Base-by-base conservation (phyloP, 2,113 vertebrate genomes). In the Syrrhaptes paradoxus region DNA sequence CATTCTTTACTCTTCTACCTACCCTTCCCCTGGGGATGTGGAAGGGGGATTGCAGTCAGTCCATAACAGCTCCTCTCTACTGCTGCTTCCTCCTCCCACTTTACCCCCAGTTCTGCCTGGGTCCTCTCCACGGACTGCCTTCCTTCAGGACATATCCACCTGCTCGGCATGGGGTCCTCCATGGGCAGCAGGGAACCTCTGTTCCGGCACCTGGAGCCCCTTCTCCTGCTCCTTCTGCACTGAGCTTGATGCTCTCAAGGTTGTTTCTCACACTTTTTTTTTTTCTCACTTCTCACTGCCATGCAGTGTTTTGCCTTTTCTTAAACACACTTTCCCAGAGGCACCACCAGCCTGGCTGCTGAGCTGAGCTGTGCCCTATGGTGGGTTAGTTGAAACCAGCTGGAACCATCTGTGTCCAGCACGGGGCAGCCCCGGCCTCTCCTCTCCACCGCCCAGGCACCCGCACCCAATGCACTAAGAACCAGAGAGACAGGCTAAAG, bases 21-120 rank as follows among this genome's bases (percentile, higher is more conserved):
- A 4, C 7, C 9, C 17, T 2, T 17, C 1, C 15, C 18, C 1
- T 0, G 4, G 4, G 19, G 10, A 14, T 25, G 43, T 12, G 32
- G 13, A 55, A 46, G 4, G 2, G 5, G 9, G 4, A 5, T 41
- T 13, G 41, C 41, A 41, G 41, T 41, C 41, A 41, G 41, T 41
- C 41, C 41, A 41, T 41, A 41, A 38, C 9, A 66, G 13, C 26
- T 34, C 18, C 6, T 59, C 29, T 86, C 46, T 57, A 34, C 34
- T 61, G 25, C 12, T 65, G 10, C 21, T 54, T 51, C 16, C 6
- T 81, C 55, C n/a, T 89, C n/a, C 19, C 34, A 17, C 18, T 17
- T 78, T 62, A 16, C 34, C 5, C 31, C 31, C 26, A 6, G 20
- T 32, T 36, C 18, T 13, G 4, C 34, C 19, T 7, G 5, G 25